Base-by-base conservation (phyloP, 2,113 vertebrate species). In the Struthidea cinerea region DNA sequence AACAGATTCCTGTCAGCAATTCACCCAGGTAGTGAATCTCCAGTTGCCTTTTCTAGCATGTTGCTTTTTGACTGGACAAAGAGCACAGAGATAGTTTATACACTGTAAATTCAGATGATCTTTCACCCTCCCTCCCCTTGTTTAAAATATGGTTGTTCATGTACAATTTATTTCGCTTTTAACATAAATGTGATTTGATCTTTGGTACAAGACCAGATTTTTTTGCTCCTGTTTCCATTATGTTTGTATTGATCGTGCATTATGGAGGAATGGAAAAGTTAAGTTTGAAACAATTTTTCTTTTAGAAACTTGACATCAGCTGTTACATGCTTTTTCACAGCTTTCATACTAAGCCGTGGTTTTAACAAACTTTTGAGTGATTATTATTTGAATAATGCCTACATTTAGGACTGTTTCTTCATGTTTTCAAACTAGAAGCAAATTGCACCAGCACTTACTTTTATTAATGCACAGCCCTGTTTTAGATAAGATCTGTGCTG, bases 1-100 rank as follows among this genome's bases (percentile, higher is more conserved):
- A 95, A 84, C 67, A 95, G 50, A 88, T 50, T 81, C 65, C 74
- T 93, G 76, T 89, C 87, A 87, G 89, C 86, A 59, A 26, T 59
- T 59, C n/a, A 79, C 20, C 44, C 37, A 86, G 68, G 75, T 82
- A 52, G 63, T 49, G 85, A 82, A 90, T 81, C 46, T 93, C 47
- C 53, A 55, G 16, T 44, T 30, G 55, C 63, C 61, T 76, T 74
- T 70, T 84, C 50, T 61, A 73, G 56, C 21, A 57, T 0, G 2
- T 70, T 28, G 10, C 17, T 85, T 86, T 83, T 70, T 60, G 60
- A 69, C 39, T 30, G 46, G 37, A 84, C 46, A 77, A 68, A 84
- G 47, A 63, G 13, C 39, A 91, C 13, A 39, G 89, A 74, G 41
- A 70, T 67, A 87, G 21, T 56, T 57, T 20, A 83, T n/a, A 59